Percentiles rank a stretch among this genome's conserved stretches.
These are phyloP conservation scores for Tyto alba DNA, from an alignment of 2,113 vertebrate species.

Conservation along the genomic window DNA sequence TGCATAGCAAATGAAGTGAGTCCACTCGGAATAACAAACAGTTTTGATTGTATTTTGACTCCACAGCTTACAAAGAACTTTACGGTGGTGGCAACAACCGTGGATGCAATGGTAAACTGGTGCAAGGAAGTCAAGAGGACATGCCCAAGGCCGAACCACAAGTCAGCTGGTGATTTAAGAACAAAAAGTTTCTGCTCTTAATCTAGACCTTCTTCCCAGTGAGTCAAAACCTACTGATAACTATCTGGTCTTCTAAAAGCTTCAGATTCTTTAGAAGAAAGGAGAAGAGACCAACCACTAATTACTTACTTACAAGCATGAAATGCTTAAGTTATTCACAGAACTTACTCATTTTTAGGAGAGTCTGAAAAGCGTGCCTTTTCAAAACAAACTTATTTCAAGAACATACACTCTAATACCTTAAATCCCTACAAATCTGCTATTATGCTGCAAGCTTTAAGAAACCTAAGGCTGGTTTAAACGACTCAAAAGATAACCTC, in stretches of 20 bases:
- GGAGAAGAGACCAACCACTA: not conserved
- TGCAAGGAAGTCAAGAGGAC: not conserved
- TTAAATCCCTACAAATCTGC: not conserved
- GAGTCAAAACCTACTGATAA: slow-evolving; percentile 6
- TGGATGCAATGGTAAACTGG: not conserved
- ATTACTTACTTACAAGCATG: not conserved
- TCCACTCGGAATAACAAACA: not conserved
- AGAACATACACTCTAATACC: not conserved
- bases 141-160: not conserved
- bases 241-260: not conserved
- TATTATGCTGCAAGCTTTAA: not conserved
- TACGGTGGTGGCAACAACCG: not conserved
- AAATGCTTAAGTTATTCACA: not conserved
- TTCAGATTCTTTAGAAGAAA: not conserved
- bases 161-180: not conserved
- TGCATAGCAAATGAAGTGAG: not conserved
- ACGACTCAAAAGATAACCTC: not conserved
- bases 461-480: not conserved
- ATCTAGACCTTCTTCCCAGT: not conserved
- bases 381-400: not conserved
- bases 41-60: not conserved
- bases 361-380: not conserved
- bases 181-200: slow-evolving; percentile 10
- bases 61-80: not conserved
- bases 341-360: not conserved